Evolutionary conservation across 2,113 vertebrate species (phyloP), one percentile per base, ranked within the genome.

Genomic region (Bombycilla garrulus): DNA sequence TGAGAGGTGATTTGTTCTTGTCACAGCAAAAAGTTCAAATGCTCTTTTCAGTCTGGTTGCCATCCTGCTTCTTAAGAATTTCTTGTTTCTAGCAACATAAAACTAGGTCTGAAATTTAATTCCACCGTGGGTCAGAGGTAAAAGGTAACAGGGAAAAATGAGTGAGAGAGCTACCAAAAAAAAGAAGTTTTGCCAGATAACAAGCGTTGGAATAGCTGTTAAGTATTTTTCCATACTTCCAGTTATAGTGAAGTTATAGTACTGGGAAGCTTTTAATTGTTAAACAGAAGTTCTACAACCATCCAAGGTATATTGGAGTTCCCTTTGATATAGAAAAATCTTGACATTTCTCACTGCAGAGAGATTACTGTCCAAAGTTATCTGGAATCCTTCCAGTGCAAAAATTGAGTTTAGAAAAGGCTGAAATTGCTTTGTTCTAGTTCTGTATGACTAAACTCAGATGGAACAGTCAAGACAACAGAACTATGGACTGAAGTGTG

Each of bases 241-340:
- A 61, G 19, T 76, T 87, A 67, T 25, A 86, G 19, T 87, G 73
- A 92, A 82, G n/a, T n/a, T n/a, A n/a, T 79, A 83, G 56, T 57
- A 86, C 29, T 17, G 12, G 47, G 56, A 92, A 89, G 51, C 45
- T 91, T 93, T 80, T 89, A 69, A 89, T 91, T 94, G 84, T 90
- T 94, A 69, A 28, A 66, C 66, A 81, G 67, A 85, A 82, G 71
- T 61, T 57, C 66, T 79, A 42, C 33, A 48, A 80, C 45, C 42
- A 42, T 88, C 58, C 47, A 81, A 64, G 53, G 16, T 51, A 6
- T 79, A 14, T 81, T 74, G n/a, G 28, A 84, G 44, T 79, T 78
- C 40, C 38, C 17, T 60, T 80, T 50, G 29, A 40, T 72, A 7
- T 50, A 65, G 70, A 69, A 85, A 69, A 81, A 28, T 45, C 66